These are phyloP conservation scores for Drosophila lacteicornis DNA, from an alignment of 1,140 invertebrate genomes.

Conservation along the genomic window DNA sequence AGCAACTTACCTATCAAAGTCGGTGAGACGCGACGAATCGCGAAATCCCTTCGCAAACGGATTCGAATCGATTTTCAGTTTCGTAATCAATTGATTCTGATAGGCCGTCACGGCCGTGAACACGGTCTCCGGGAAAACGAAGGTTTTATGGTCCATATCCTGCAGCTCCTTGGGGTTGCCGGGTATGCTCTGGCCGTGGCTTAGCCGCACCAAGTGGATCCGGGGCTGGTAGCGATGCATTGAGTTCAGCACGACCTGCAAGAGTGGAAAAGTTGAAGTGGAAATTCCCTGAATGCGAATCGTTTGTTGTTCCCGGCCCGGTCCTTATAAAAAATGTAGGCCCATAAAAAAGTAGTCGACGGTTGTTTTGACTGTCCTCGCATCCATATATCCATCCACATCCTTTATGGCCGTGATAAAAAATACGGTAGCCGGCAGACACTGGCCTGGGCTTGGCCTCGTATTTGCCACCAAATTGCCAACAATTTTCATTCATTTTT, in stretches of 20 bases:
- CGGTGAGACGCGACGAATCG: slow-evolving; percentile 96
- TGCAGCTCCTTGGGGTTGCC: slow-evolving; percentile 93
- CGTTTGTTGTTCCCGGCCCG: slow-evolving; percentile 29
- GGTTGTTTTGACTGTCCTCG: slow-evolving; percentile 77
- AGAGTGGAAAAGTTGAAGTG: slow-evolving; percentile 9
- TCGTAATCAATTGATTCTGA: slow-evolving; percentile 98
- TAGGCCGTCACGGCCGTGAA: slow-evolving; percentile 99
- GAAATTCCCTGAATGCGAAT: slow-evolving; percentile 26
- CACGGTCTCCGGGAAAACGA: slow-evolving; percentile 97
- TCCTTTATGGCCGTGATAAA: slow-evolving; percentile 78
- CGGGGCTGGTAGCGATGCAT: slow-evolving; percentile 99
- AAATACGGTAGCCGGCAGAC: slow-evolving; percentile 65
- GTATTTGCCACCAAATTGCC: slow-evolving; percentile 81
- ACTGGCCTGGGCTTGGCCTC: slow-evolving; percentile 4
- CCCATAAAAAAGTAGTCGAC: slow-evolving; percentile 78
- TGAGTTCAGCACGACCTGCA: slow-evolving; percentile 98
- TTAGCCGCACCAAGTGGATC: slow-evolving; percentile 93
- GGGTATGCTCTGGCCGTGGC: slow-evolving; percentile 89
- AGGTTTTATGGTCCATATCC: slow-evolving; percentile 95
- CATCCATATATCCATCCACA: slow-evolving; percentile 42
- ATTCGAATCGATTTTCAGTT: slow-evolving; percentile 98
- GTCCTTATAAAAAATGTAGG: slow-evolving; percentile 78
- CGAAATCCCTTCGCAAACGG: slow-evolving; percentile 98
- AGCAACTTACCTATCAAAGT: slow-evolving; percentile 90
- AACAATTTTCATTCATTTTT: slow-evolving; percentile 84